Percentiles rank a stretch among this genome's conserved stretches.
Evolutionary conservation across 2,113 vertebrate species (phyloP).

Genomic region (Lampris incognitus): DNA sequence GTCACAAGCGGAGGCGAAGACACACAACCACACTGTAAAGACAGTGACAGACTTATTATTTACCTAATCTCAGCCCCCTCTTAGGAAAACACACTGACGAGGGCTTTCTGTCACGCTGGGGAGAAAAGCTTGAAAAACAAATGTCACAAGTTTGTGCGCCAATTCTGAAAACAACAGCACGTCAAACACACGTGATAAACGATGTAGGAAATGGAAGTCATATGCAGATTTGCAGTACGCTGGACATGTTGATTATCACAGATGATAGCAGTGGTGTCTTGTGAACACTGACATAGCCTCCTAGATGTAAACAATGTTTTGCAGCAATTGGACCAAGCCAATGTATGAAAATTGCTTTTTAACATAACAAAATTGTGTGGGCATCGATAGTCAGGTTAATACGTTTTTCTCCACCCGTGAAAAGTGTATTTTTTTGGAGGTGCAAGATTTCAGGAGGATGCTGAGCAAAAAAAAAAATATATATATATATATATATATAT

Average conservation of each 20-base stretch:
- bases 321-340: background rate
- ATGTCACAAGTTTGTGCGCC: no score
- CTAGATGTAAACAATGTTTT: background rate
- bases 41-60: slow-evolving; percentile 35
- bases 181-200: no score
- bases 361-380: background rate
- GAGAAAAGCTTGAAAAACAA: background rate
- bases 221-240: no score
- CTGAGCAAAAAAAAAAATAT: background rate
- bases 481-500: slow-evolving; percentile 21
- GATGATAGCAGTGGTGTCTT: no score
- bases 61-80: background rate
- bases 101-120: background rate
- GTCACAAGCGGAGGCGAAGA: slow-evolving; percentile 19
- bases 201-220: no score
- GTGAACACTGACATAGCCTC: background rate
- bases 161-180: no score
- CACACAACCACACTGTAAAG: slow-evolving; percentile 15
- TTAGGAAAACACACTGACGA: slow-evolving; percentile 18
- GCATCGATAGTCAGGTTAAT: background rate
- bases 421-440: background rate
- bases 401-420: background rate
- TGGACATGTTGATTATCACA: no score
- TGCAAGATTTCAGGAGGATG: background rate
- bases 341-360: background rate